These are phyloP conservation scores for Macaria liturata DNA, from an alignment of 2,888 invertebrate species.

Conservation along the genomic window DNA sequence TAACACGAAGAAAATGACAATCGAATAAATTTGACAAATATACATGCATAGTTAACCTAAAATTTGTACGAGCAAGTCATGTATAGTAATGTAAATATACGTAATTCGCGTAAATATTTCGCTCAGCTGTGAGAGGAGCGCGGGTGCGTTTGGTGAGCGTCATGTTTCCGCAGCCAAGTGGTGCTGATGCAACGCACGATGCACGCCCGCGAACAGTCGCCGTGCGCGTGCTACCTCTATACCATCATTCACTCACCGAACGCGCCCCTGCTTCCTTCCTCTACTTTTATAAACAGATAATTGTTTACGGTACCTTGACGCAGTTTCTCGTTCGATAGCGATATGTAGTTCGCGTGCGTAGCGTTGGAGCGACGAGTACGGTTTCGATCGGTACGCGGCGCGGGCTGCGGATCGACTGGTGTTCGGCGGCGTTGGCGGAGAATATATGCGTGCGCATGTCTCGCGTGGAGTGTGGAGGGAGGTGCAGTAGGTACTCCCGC, in stretches of 20 bases:
- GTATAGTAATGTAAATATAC: neutral
- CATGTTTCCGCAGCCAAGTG: neutral
- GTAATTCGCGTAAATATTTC: neutral
- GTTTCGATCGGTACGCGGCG: neutral
- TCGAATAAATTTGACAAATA: too few species aligned
- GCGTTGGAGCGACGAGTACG: neutral
- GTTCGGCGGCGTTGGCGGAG: neutral
- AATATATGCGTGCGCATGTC: constrained; percentile 2
- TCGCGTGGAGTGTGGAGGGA: neutral
- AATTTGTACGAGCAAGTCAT: neutral
- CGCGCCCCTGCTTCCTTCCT: neutral
- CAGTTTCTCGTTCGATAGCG: neutral
- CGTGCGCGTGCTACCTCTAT: too few species aligned
- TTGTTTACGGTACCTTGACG: constrained; percentile 11
- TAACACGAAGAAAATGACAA: too few species aligned
- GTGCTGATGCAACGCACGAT: neutral
- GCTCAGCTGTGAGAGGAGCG: neutral
- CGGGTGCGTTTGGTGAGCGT: neutral
- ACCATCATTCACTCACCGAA: neutral
- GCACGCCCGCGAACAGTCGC: neutral
- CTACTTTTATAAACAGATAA: neutral
- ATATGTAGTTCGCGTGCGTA: neutral
- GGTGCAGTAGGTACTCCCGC: too few species aligned
- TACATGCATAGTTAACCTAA: too few species aligned
- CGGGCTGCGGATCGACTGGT: constrained; percentile 1